These are phyloP conservation scores for Meta bourneti DNA, from an alignment of 2,888 invertebrate species.

Conservation along the genomic window DNA sequence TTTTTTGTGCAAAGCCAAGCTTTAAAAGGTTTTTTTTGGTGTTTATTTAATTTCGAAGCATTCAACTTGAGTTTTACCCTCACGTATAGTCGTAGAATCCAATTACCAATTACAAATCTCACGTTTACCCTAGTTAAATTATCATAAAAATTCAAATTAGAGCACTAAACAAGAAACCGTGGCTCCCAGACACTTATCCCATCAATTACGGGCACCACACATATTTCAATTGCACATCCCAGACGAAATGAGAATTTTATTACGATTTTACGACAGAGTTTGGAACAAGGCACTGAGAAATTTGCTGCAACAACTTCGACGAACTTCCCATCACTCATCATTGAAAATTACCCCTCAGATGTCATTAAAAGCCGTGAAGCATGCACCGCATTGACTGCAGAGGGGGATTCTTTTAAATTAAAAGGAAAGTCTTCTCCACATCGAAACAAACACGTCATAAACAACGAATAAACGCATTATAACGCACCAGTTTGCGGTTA, in stretches of 20 bases:
- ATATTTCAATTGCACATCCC: neutral
- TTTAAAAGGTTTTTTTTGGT: too few species aligned
- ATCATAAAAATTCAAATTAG: too few species aligned
- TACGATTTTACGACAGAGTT: neutral
- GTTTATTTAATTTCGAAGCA: too few species aligned
- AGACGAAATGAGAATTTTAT: neutral
- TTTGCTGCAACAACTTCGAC: neutral
- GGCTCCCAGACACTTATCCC: too few species aligned
- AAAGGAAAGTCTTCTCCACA: slow-evolving; percentile 18
- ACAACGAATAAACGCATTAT: slow-evolving; percentile 37
- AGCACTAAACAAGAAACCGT: too few species aligned
- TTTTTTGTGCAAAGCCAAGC: too few species aligned
- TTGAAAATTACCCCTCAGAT: neutral
- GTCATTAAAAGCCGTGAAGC: slow-evolving; percentile 3
- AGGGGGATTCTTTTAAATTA: slow-evolving; percentile 27
- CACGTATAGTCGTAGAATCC: too few species aligned
- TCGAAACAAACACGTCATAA: slow-evolving; percentile 37
- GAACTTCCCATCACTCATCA: neutral
- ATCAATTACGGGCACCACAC: neutral
- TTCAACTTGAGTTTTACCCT: too few species aligned
- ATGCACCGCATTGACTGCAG: neutral
- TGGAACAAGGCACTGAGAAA: neutral
- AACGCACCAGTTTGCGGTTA: slow-evolving; percentile 44
- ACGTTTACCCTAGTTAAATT: too few species aligned
- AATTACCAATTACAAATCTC: too few species aligned